A percentile compares a stretch with the other conserved stretches of the same genome.
Conservation (phyloP, 2,113 vertebrate species). For the Malurus alboscapulatus region DNA sequence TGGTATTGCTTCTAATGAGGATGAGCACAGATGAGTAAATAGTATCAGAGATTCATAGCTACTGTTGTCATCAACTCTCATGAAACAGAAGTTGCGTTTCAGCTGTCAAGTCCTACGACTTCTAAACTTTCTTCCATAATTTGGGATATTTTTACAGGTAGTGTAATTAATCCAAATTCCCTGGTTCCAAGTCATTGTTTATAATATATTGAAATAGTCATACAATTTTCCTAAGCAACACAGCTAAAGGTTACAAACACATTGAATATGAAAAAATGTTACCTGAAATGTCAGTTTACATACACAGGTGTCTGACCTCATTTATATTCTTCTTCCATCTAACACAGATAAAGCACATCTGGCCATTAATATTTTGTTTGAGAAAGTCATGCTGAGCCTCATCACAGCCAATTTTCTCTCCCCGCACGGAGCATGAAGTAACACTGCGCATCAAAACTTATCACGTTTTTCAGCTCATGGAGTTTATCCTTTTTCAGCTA, state of each 20-base stretch:
- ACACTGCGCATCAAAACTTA: not conserved
- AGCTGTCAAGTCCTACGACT: not conserved
- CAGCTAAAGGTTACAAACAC: not conserved
- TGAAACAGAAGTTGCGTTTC: not conserved
- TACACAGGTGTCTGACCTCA: not conserved
- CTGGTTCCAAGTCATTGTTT: not conserved
- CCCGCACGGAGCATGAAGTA: not conserved
- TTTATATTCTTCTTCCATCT: conserved; percentile 3
- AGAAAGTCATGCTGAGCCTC: conserved; percentile 3
- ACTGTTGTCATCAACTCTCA: not conserved
- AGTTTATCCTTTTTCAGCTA: not conserved
- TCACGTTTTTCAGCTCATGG: not conserved
- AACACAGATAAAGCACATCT: conserved; percentile 18
- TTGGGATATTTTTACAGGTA: not conserved
- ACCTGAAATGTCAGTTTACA: not conserved
- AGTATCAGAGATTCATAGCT: not conserved
- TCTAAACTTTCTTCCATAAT: not conserved
- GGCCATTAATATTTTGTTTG: not conserved
- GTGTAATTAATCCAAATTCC: not conserved
- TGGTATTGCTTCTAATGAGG: not conserved
- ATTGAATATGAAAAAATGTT: not conserved
- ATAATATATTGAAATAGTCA: not conserved
- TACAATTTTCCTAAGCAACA: not conserved
- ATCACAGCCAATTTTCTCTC: not conserved
- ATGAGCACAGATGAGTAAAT: not conserved